Conservation (phyloP, 2,113 vertebrate species). For the Nycticryphes semicollaris region DNA sequence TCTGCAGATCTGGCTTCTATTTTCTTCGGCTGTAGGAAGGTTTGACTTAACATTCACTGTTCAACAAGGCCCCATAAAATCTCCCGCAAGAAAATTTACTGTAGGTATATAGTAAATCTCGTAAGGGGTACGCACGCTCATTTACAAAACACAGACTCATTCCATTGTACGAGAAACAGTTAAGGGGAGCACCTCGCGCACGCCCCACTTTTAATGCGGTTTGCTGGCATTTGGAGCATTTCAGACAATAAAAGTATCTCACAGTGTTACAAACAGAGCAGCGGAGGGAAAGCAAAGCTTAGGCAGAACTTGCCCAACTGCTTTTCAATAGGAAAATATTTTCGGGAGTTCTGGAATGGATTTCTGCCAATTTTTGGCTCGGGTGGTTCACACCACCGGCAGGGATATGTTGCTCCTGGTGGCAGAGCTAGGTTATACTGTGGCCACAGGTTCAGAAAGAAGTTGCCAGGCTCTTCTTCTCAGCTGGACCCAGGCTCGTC, state of each 20-base stretch:
- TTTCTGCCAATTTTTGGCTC: not conserved
- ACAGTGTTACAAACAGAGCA: not conserved
- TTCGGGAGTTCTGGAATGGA: not conserved
- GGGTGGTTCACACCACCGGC: not conserved
- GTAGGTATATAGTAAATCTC: slow-evolving; percentile 41
- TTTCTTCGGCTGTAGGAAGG: slow-evolving; percentile 56
- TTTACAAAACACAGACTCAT: slow-evolving; percentile 25
- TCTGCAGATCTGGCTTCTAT: slow-evolving; percentile 64
- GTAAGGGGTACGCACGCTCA: not conserved
- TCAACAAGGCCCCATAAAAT: slow-evolving; percentile 57
- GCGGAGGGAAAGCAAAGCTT: not conserved
- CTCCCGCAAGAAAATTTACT: slow-evolving; percentile 55
- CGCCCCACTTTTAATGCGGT: not conserved
- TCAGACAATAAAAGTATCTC: not conserved
- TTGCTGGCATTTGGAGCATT: not conserved
- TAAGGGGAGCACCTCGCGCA: not conserved
- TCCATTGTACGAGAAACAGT: not conserved
- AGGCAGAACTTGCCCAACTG: not conserved
- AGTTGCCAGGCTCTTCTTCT: not conserved
- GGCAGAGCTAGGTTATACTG: not conserved
- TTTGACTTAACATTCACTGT: slow-evolving; percentile 56
- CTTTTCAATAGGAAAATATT: not conserved
- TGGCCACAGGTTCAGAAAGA: not conserved
- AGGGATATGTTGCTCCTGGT: not conserved
- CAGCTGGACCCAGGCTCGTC: not conserved